These are phyloP conservation scores for Epinephelus malabaricus DNA, from an alignment of 2,797 vertebrate genomes.

Conservation along the genomic window DNA sequence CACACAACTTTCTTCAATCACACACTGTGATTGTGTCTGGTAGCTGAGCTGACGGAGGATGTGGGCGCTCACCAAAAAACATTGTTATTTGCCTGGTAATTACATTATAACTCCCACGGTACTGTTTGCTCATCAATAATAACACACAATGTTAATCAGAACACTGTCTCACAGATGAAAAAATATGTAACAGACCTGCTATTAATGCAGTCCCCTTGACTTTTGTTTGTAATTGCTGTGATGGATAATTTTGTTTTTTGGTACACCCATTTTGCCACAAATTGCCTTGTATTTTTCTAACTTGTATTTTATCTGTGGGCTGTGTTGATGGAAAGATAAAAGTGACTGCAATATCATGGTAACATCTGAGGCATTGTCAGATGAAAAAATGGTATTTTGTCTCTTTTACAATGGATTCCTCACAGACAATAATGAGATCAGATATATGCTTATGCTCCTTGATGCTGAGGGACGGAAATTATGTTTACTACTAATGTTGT, in stretches of 20 bases:
- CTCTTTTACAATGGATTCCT: background rate
- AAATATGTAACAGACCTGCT: background rate
- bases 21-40: constrained; percentile 19
- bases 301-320: background rate
- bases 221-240: background rate
- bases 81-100: constrained; percentile 55
- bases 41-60: constrained; percentile 27
- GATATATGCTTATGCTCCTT: background rate
- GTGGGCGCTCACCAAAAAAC: constrained; percentile 35
- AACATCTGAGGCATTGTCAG: background rate
- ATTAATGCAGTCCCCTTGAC: constrained; percentile 2
- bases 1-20: constrained; percentile 28
- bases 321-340: background rate
- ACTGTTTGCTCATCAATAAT: constrained; percentile 35
- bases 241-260: background rate
- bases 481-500: background rate
- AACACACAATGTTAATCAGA: constrained; percentile 10
- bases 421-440: background rate
- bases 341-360: background rate
- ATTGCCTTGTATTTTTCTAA: background rate
- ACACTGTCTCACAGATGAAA: constrained; percentile 5
- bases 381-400: background rate
- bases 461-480: background rate
- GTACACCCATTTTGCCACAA: background rate
- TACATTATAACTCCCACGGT: constrained; percentile 39